Conservation (phyloP, 2,888 invertebrate genomes). For the Galerucella nymphaeae region DNA sequence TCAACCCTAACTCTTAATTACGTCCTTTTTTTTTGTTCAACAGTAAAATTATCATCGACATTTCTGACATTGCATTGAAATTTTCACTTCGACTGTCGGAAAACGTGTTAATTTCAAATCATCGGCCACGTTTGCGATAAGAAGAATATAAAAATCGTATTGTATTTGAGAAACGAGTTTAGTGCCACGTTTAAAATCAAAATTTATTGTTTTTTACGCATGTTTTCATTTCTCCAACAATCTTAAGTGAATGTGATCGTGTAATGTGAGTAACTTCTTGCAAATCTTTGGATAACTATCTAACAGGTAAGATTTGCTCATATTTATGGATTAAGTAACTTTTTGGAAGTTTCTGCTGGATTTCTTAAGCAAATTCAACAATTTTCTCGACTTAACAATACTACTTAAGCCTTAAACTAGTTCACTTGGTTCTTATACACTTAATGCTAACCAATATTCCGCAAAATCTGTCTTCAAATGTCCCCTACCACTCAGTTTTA, state of each 20-base stretch:
- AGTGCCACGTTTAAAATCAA: conserved; percentile 19
- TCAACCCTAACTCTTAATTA: no score
- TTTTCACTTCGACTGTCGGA: conserved; percentile 7
- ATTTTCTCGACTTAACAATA: neutral
- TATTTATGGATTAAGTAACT: conserved; percentile 10
- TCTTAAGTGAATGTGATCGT: conserved; percentile 15
- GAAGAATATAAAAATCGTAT: conserved; percentile 30
- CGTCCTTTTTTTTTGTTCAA: no score
- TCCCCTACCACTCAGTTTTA: no score
- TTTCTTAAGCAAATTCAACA: neutral
- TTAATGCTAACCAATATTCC: no score
- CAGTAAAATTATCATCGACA: neutral
- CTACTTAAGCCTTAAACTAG: no score
- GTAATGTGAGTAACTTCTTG: conserved; percentile 24
- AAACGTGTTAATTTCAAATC: conserved; percentile 33
- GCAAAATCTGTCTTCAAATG: no score
- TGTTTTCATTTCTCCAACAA: conserved; percentile 2
- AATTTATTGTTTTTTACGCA: conserved; percentile 22
- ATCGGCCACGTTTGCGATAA: conserved; percentile 34
- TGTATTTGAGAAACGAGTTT: conserved; percentile 30
- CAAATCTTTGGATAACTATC: conserved; percentile 12
- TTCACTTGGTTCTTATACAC: no score
- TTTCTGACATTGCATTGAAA: neutral
- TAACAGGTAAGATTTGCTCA: neutral
- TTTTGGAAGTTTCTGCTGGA: neutral